Conservation (phyloP, 2,888 invertebrate genomes). For the Drosophila paramelanica region DNA sequence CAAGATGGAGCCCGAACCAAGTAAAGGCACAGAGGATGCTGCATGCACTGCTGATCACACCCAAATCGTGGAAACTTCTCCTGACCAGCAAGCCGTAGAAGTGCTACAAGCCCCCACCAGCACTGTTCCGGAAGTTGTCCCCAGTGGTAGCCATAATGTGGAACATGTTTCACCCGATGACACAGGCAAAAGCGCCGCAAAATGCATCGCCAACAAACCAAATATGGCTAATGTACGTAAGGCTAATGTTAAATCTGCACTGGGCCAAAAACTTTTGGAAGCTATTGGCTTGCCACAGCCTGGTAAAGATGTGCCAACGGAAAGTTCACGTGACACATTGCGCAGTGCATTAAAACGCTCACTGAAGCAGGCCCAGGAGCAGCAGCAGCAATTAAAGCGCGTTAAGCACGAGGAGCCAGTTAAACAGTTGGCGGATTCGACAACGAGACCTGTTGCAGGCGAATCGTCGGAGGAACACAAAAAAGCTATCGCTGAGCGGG, state of each 20-base stretch:
- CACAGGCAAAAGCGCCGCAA: background rate
- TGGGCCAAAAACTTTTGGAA: conserved; percentile 80
- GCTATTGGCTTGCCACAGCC: conserved; percentile 78
- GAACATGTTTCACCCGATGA: conserved; percentile 8
- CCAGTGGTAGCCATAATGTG: background rate
- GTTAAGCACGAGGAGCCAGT: conserved; percentile 74
- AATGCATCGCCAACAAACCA: conserved; percentile 17
- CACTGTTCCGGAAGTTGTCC: conserved; percentile 38
- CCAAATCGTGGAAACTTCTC: conserved; percentile 1
- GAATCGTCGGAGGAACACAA: conserved; percentile 69
- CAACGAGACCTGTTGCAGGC: conserved; percentile 72
- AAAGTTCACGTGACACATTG: conserved; percentile 69
- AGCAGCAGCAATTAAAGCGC: conserved; percentile 73
- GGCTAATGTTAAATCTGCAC: conserved; percentile 62
- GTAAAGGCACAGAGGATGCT: background rate
- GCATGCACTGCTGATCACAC: background rate
- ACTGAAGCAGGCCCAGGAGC: conserved; percentile 79
- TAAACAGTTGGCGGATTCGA: conserved; percentile 81
- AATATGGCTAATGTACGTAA: conserved; percentile 40
- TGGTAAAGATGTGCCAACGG: conserved; percentile 48
- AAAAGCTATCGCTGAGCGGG: conserved; percentile 70
- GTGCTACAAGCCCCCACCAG: conserved; percentile 53
- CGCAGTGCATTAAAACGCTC: conserved; percentile 79
- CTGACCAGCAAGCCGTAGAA: conserved; percentile 3
- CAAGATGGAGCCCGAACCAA: conserved; percentile 8